phyloP scores from a whole-genome alignment of 1,140 invertebrate genomes.

The Formica exsecta region DNA sequence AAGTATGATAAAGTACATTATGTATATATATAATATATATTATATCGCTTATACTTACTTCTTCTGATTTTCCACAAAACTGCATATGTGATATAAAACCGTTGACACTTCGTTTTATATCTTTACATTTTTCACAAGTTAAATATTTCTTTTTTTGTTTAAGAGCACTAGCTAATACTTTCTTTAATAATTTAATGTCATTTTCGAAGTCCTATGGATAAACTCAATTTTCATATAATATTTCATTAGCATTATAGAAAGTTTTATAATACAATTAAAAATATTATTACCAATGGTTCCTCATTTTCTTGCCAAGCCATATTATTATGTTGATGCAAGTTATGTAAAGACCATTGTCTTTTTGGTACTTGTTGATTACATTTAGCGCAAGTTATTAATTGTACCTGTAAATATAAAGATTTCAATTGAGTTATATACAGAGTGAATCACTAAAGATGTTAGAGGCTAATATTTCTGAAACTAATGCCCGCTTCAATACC shows the following conservation, averaged over 20 bases:
- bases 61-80: conserved; percentile 88
- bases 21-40: not conserved
- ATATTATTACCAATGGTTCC: conserved; percentile 79
- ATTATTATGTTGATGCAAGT: conserved; percentile 85
- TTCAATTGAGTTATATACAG: conserved; percentile 10
- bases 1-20: not conserved
- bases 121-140: conserved; percentile 88
- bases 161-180: conserved; percentile 75
- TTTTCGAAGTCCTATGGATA: conserved; percentile 83
- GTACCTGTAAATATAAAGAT: conserved; percentile 16
- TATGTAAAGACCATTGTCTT: conserved; percentile 84
- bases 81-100: conserved; percentile 89
- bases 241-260: conserved; percentile 32
- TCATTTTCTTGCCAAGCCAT: conserved; percentile 85
- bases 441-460: too few relatives aligned
- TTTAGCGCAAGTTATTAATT: conserved; percentile 32
- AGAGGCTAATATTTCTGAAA: too few relatives aligned
- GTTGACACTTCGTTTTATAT: conserved; percentile 86
- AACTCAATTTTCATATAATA: conserved; percentile 33
- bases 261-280: conserved; percentile 28
- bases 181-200: conserved; percentile 79
- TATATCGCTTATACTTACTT: conserved; percentile 81
- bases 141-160: conserved; percentile 84
- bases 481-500: too few relatives aligned
- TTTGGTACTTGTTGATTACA: conserved; percentile 40